Evolutionary conservation across 2,888 invertebrate species (phyloP).

Genomic region (Heliconius sara): DNA sequence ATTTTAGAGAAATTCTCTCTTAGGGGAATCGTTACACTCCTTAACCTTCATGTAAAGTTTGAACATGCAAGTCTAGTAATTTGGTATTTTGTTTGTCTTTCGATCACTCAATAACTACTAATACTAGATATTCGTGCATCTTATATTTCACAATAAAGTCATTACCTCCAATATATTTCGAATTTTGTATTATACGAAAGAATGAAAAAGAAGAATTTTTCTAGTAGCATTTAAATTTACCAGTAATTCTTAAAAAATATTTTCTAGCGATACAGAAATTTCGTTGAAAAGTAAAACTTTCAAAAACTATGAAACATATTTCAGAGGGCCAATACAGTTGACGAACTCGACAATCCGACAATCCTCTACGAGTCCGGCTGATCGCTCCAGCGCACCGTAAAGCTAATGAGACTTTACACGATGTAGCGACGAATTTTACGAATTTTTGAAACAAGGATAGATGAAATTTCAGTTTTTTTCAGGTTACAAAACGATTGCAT

Average conservation of each 20-base stretch:
- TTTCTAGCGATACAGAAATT: not conserved
- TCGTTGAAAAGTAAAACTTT: constrained; percentile 7
- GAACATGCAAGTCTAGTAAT: too few relatives aligned
- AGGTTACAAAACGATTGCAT: not conserved
- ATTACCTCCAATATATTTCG: too few relatives aligned
- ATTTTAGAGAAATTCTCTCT: too few relatives aligned
- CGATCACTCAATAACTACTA: too few relatives aligned
- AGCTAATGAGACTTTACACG: constrained; percentile 15
- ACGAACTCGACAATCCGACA: not conserved
- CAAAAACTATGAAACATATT: not conserved
- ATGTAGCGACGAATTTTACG: not conserved
- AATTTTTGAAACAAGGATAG: not conserved
- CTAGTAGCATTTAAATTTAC: not conserved
- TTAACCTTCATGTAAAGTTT: too few relatives aligned
- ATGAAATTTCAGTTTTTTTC: constrained; percentile 9
- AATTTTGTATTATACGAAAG: not conserved
- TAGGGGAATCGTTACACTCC: too few relatives aligned
- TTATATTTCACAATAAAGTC: too few relatives aligned
- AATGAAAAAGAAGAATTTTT: too few relatives aligned
- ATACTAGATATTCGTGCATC: too few relatives aligned
- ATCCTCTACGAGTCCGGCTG: constrained; percentile 19
- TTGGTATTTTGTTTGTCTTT: too few relatives aligned
- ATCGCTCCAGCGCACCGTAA: constrained; percentile 25
- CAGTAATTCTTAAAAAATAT: not conserved
- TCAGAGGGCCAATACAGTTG: not conserved